These are phyloP conservation scores for Watsonalla binaria DNA, from an alignment of 2,888 invertebrate genomes.

Conservation along the genomic window DNA sequence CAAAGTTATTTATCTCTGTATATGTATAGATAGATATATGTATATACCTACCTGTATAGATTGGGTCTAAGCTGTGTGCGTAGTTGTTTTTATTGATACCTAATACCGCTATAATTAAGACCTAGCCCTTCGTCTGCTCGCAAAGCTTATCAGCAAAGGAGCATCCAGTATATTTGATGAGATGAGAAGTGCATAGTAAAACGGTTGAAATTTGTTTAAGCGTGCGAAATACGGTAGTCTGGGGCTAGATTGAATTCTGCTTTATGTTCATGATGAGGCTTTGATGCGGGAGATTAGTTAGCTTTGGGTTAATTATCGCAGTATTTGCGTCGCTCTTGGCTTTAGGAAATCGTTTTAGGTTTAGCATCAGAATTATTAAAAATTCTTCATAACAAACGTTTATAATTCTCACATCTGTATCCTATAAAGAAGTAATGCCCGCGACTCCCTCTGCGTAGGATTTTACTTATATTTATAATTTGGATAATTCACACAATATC, in stretches of 20 bases:
- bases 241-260: constrained; percentile 28
- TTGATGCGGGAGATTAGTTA: constrained; percentile 17
- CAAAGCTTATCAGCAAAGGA: constrained; percentile 35
- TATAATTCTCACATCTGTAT: too few relatives aligned
- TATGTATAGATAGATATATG: too few relatives aligned
- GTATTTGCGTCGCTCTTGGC: not conserved
- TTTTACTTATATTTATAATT: too few relatives aligned
- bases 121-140: constrained; percentile 12
- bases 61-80: too few relatives aligned
- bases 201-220: constrained; percentile 40
- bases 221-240: constrained; percentile 25
- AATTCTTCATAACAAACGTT: too few relatives aligned
- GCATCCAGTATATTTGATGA: constrained; percentile 27
- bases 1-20: too few relatives aligned
- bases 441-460: too few relatives aligned
- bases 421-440: too few relatives aligned
- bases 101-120: constrained; percentile 6
- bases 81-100: too few relatives aligned
- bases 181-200: constrained; percentile 27
- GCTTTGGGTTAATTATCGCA: not conserved
- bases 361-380: too few relatives aligned
- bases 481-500: too few relatives aligned
- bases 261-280: constrained; percentile 23
- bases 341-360: not conserved
- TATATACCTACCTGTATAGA: too few relatives aligned